Percentiles rank a stretch among this genome's conserved stretches.
phyloP scores from a whole-genome alignment of 2,113 vertebrate species.

The Vidua chalybeata region DNA sequence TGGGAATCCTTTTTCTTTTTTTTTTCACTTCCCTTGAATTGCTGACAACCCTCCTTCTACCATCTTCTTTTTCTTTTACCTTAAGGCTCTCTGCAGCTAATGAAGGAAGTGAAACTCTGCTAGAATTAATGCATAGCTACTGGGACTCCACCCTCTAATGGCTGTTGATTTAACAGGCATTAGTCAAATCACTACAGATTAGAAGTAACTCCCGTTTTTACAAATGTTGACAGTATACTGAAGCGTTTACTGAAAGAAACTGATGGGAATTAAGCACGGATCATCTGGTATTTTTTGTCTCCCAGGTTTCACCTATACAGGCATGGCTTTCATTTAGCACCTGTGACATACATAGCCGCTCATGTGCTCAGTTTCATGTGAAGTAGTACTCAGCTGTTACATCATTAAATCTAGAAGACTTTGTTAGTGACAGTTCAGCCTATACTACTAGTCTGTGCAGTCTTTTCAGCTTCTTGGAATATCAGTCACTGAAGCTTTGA shows the following conservation, averaged over 20 bases:
- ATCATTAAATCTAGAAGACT: background rate
- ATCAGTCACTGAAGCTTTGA: background rate
- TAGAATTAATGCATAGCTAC: background rate
- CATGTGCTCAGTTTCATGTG: background rate
- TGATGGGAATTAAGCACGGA: background rate
- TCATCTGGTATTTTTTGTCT: background rate
- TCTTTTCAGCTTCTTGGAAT: background rate
- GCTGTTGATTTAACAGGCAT: background rate
- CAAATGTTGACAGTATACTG: background rate
- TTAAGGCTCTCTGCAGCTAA: background rate
- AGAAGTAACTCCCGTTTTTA: background rate
- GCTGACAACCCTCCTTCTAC: rapidly evolving
- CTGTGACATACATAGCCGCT: background rate
- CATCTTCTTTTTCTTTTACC: background rate
- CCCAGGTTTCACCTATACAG: background rate
- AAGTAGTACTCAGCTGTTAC: background rate
- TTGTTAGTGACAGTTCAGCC: background rate
- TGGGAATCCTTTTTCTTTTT: background rate
- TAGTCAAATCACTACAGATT: background rate
- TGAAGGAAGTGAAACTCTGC: background rate
- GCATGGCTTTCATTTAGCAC: background rate
- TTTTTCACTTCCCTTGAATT: background rate
- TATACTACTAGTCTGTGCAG: background rate
- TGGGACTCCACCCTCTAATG: background rate
- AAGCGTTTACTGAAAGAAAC: background rate